Evolutionary conservation across 2,113 vertebrate species (phyloP).

Genomic region (Upupa epops): DNA sequence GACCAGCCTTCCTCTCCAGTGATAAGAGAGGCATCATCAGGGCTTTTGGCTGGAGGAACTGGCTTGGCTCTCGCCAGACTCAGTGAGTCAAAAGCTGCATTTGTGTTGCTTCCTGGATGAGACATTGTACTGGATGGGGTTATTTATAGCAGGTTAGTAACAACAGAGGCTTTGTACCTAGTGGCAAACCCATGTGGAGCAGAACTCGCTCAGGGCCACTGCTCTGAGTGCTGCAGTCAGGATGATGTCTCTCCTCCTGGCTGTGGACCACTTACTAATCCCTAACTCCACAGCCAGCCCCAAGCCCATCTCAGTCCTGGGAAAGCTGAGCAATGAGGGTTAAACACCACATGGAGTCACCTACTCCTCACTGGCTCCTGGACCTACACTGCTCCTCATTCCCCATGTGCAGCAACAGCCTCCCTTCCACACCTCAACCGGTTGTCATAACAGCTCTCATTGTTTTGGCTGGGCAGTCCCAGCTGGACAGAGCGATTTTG

Average conservation of each 20-base stretch:
- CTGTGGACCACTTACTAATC: neutral
- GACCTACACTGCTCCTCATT: neutral
- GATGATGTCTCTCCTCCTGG: neutral
- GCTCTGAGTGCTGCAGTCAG: rapidly evolving
- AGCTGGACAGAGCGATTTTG: neutral
- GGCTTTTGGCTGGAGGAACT: neutral
- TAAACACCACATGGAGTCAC: neutral
- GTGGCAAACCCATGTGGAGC: neutral
- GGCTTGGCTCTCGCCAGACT: slow-evolving; percentile 28
- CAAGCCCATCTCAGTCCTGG: neutral
- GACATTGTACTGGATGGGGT: slow-evolving; percentile 30
- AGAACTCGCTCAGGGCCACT: neutral
- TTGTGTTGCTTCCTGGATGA: slow-evolving; percentile 63
- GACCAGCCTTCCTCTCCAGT: neutral
- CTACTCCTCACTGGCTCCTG: neutral
- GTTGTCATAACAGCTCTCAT: neutral
- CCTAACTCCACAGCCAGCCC: neutral
- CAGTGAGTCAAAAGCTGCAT: slow-evolving; percentile 55
- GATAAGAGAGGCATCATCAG: neutral
- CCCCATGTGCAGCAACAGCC: neutral
- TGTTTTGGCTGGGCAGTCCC: neutral
- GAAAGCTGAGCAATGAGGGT: neutral
- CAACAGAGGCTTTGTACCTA: slow-evolving; percentile 39
- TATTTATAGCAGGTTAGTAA: slow-evolving; percentile 51
- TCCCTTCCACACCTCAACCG: neutral